Conservation (phyloP, 2,888 invertebrate genomes). For the Pandemis cinnamomeana region DNA sequence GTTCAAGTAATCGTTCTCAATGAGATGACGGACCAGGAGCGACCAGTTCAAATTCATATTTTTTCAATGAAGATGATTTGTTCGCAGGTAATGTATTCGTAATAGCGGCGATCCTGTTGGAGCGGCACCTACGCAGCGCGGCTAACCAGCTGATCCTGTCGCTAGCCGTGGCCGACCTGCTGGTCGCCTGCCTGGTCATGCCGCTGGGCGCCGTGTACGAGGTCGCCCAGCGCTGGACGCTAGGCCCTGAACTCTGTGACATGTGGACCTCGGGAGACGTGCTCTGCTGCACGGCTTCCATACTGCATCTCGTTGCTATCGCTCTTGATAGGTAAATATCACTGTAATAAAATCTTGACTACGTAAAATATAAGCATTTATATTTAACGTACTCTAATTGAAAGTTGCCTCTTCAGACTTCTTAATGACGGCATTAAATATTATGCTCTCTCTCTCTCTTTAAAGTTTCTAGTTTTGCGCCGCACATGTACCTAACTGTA, state of each 20-base stretch:
- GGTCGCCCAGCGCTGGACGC: conserved; percentile 91
- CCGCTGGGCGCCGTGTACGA: conserved; percentile 91
- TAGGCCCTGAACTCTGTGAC: conserved; percentile 95
- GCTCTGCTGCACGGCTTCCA: conserved; percentile 94
- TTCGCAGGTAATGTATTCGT: conserved; percentile 95
- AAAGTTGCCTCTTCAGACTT: too few relatives aligned
- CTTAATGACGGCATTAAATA: too few relatives aligned
- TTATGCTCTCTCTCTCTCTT: too few relatives aligned
- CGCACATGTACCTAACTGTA: too few relatives aligned
- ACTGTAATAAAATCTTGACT: too few relatives aligned
- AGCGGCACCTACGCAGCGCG: conserved; percentile 93
- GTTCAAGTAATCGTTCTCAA: too few relatives aligned
- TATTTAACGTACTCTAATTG: too few relatives aligned
- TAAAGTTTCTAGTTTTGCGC: too few relatives aligned
- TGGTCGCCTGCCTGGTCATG: conserved; percentile 94
- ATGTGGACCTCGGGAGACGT: conserved; percentile 98
- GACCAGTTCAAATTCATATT: too few relatives aligned
- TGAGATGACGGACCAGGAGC: too few relatives aligned
- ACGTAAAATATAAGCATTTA: too few relatives aligned
- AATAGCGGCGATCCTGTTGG: conserved; percentile 95
- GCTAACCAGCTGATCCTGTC: conserved; percentile 96
- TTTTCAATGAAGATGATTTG: background rate
- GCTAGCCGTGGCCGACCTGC: conserved; percentile 95
- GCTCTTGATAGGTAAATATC: conserved; percentile 89
- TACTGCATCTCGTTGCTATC: conserved; percentile 92